phyloP scores from a whole-genome alignment of 2,797 vertebrate species.

The Kryptolebias ocellatus region DNA sequence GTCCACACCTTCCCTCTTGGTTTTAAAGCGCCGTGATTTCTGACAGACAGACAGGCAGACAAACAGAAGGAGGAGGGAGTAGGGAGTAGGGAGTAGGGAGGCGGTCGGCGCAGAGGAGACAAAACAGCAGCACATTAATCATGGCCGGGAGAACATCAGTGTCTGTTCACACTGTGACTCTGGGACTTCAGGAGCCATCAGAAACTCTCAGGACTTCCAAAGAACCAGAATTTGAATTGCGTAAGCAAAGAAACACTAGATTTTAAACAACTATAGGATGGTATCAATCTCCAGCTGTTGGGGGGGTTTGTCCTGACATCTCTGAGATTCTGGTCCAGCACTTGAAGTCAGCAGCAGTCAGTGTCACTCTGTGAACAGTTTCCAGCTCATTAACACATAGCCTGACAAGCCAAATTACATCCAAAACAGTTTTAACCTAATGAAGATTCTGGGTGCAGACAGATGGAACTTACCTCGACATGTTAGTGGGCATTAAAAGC shows the following conservation, averaged over 20 bases:
- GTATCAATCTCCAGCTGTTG: no score
- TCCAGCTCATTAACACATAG: constrained; percentile 8
- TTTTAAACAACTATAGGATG: no score
- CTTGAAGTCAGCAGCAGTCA: background rate
- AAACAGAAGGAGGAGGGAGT: constrained; percentile 13
- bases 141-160: constrained; percentile 37
- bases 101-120: constrained; percentile 34
- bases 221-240: no score
- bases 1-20: constrained; percentile 90
- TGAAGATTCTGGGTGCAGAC: background rate
- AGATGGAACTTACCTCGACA: constrained; percentile 26
- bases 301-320: no score
- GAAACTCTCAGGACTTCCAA: background rate
- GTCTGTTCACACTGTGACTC: constrained; percentile 39
- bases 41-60: constrained; percentile 58
- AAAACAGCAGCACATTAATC: constrained; percentile 71
- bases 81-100: constrained; percentile 16
- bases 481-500: constrained; percentile 44
- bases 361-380: constrained; percentile 44
- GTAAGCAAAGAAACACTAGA: no score
- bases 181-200: background rate
- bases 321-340: background rate
- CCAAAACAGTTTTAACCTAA: background rate
- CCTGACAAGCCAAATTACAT: constrained; percentile 33
- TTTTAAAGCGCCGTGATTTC: constrained; percentile 97